Evolutionary conservation across 2,797 vertebrate genomes (phyloP), one percentile per base, ranked within the genome.

Genomic region (Pseudotriccus pelzelni): DNA sequence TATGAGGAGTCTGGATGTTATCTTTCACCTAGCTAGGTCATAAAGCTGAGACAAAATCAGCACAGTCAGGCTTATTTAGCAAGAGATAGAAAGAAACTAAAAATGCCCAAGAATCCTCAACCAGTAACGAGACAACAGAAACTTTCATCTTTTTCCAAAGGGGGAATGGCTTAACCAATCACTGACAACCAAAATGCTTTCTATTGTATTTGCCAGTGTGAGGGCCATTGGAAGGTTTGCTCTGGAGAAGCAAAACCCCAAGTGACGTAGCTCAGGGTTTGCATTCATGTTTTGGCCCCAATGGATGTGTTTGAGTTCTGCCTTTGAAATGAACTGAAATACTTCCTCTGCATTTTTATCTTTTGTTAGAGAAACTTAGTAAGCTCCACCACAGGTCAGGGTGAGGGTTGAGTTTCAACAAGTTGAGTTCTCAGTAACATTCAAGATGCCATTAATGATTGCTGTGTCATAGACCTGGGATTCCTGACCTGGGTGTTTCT

Each of bases 401-500:
- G 19, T 60, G 49, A 64, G 67, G 44, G 62, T 58, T 91, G 50
- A 75, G 43, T 49, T 66, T 91, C 68, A 49, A 53, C 34, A 83
- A 79, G 41, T 2, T 75, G 78, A 68, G 32, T 36, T 88, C n/a
- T 32, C 1, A 0, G 8, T 55, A 46, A 44, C 28, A 3, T 44
- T 59, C n/a, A 68, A 63, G 53, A 34, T 17, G 34, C 47, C 6
- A 0, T 84, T 73, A 37, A 16, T 79, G 80, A 55, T 10, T 88
- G 73, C 74, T 69, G 59, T 69, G 67, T 95, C 74, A 75, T 50
- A 59, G 73, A 47, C 12, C 24, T 2, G 2, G 43, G 77, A 91
- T 93, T 94, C 73, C 85, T 93, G 87, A 34, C 23, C 7, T 7
- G 85, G 89, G 91, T 83, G 91, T 89, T 94, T n/a, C 78, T 87